Conservation (phyloP, 1,140 invertebrate species). For the Cotesia vestalis region DNA sequence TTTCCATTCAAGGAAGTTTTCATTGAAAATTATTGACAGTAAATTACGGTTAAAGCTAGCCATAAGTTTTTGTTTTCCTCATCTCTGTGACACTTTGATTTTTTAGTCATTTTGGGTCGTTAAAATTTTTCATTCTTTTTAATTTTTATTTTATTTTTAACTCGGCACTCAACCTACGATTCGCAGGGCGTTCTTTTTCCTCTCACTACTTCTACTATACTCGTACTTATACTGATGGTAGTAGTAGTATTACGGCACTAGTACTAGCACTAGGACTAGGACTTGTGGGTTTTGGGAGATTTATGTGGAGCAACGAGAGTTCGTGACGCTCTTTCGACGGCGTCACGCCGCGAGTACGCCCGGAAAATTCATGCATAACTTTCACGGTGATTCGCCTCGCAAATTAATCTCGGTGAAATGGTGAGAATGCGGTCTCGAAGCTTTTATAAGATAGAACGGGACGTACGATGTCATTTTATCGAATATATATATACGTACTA, state of each 20-base stretch:
- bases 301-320: constrained; percentile 33
- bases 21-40: too few relatives aligned
- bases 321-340: constrained; percentile 23
- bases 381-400: constrained; percentile 42
- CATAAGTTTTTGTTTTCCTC: too few relatives aligned
- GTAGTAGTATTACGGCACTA: background rate
- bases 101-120: background rate
- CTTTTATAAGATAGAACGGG: background rate
- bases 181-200: too few relatives aligned
- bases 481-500: too few relatives aligned
- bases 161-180: too few relatives aligned
- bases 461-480: too few relatives aligned
- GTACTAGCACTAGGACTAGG: background rate
- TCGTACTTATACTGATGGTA: background rate
- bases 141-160: too few relatives aligned
- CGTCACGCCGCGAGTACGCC: constrained; percentile 37
- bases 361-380: constrained; percentile 50
- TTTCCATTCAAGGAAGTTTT: too few relatives aligned
- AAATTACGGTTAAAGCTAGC: too few relatives aligned
- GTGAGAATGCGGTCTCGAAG: constrained; percentile 8
- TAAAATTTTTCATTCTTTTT: constrained; percentile 5
- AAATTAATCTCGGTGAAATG: constrained; percentile 38
- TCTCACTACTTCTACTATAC: too few relatives aligned
- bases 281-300: constrained; percentile 27
- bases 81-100: constrained; percentile 3